Evolutionary conservation across 2,113 vertebrate species (phyloP).

Genomic region (Psittacus erithacus): DNA sequence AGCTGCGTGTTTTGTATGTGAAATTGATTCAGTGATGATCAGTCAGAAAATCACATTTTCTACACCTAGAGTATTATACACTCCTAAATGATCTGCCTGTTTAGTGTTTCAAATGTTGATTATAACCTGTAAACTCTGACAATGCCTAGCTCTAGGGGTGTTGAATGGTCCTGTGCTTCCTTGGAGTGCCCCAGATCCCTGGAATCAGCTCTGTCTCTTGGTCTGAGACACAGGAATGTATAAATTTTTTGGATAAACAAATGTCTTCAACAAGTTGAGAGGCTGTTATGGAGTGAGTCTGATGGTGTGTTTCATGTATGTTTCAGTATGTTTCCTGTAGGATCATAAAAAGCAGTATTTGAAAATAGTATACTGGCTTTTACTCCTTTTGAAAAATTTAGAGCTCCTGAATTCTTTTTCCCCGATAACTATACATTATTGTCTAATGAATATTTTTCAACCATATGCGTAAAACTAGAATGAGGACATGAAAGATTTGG

Average conservation of each 20-base stretch:
- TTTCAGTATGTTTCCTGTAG: neutral
- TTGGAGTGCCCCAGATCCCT: neutral
- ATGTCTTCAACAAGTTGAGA: neutral
- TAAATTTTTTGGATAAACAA: neutral
- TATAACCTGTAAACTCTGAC: no score
- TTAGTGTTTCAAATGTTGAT: neutral
- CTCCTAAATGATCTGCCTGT: rapidly evolving
- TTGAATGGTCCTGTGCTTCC: neutral
- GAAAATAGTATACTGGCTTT: neutral
- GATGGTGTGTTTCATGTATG: neutral
- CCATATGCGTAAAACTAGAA: neutral
- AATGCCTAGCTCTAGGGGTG: neutral
- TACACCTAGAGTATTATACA: neutral
- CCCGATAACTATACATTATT: neutral
- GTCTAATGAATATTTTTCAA: neutral
- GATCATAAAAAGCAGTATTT: neutral
- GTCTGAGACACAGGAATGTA: neutral
- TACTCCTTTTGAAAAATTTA: neutral
- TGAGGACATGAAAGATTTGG: neutral
- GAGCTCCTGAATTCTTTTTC: neutral
- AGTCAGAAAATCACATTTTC: neutral
- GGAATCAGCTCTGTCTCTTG: neutral
- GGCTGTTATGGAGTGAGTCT: neutral
- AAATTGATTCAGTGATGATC: neutral
- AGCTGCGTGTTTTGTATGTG: neutral